Conservation (phyloP, 2,888 invertebrate genomes). For the Ophioninae sp. region DNA sequence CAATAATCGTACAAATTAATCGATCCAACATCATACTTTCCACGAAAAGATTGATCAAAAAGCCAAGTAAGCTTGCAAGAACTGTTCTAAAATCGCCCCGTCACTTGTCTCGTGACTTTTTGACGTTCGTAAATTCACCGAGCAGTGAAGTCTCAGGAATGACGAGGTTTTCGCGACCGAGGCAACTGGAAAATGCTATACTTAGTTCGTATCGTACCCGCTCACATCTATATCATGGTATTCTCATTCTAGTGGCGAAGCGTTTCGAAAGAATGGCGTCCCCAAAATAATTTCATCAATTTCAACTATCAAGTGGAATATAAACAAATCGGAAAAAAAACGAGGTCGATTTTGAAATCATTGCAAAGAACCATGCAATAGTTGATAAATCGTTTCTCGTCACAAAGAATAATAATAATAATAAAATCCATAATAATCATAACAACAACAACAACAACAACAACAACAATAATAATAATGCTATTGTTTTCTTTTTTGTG, state of each 20-base stretch:
- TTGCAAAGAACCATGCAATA: background rate
- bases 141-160: background rate
- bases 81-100: no score
- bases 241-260: background rate
- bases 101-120: background rate
- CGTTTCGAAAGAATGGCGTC: background rate
- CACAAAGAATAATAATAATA: background rate
- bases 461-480: no score
- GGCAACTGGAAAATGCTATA: slow-evolving; percentile 6
- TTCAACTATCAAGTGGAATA: no score
- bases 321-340: no score
- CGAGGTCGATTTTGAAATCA: background rate
- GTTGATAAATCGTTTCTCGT: background rate
- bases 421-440: no score
- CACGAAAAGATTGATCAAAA: no score
- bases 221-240: background rate
- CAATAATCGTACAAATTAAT: background rate
- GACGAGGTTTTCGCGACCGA: background rate
- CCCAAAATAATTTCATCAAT: background rate
- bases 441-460: no score
- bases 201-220: background rate
- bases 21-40: background rate
- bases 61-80: no score
- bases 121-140: background rate
- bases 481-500: no score